Evolutionary conservation across 2,113 vertebrate species (phyloP).

Genomic region (Scytalopus superciliaris): DNA sequence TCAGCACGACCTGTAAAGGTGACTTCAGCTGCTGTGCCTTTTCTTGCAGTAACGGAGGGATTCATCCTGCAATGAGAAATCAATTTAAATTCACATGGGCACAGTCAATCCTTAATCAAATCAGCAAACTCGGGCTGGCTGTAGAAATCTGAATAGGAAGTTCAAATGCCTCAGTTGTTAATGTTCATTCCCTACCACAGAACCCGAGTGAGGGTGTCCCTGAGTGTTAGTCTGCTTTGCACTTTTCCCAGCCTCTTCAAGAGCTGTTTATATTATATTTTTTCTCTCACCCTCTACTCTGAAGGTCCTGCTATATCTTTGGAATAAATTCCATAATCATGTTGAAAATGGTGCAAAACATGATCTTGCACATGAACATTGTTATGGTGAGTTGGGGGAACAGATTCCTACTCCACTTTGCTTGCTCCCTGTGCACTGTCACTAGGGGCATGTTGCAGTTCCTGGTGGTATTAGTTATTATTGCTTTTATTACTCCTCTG

Average conservation of each 20-base stretch:
- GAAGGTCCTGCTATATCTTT: background rate
- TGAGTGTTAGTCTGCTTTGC: background rate
- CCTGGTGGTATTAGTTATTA: background rate
- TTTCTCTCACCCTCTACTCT: background rate
- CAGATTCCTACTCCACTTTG: background rate
- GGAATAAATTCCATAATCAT: background rate
- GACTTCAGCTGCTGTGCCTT: background rate
- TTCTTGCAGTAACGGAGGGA: background rate
- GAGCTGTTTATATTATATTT: background rate
- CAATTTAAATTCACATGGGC: slow-evolving; percentile 28
- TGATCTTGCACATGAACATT: background rate
- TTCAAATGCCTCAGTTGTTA: background rate
- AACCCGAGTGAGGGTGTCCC: background rate
- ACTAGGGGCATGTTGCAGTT: background rate
- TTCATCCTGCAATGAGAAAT: slow-evolving; percentile 8
- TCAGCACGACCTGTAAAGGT: background rate
- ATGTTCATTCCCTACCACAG: background rate
- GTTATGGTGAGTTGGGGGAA: background rate
- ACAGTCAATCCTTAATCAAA: slow-evolving; percentile 7
- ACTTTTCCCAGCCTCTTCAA: background rate
- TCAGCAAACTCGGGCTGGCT: slow-evolving; percentile 5
- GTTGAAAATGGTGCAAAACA: background rate
- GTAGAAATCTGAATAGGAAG: background rate
- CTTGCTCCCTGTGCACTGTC: background rate
- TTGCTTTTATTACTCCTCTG: background rate